Percentiles rank a stretch among this genome's conserved stretches.
Conservation (phyloP, 1,140 invertebrate species). For the Calliopsis andreniformis region DNA sequence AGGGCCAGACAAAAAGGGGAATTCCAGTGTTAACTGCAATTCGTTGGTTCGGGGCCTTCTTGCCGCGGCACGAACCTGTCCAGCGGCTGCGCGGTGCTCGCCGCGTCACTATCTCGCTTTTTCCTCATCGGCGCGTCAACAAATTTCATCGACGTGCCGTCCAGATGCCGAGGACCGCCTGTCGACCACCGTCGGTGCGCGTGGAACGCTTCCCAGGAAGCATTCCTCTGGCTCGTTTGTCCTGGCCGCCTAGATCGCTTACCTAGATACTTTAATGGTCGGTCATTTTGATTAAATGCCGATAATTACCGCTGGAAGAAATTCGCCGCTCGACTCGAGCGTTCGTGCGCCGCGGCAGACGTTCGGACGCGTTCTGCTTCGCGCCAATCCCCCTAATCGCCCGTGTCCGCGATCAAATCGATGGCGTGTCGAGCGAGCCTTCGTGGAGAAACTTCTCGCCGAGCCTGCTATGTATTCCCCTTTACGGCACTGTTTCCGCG, state of each 20-base stretch:
- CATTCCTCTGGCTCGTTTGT: conserved; percentile 40
- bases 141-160: conserved; percentile 73
- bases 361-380: not conserved
- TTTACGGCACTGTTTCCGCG: not conserved
- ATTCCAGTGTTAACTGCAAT: conserved; percentile 80
- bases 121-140: conserved; percentile 66
- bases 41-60: conserved; percentile 75
- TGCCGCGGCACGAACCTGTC: conserved; percentile 29
- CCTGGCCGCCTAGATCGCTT: conserved; percentile 40
- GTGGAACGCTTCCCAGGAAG: conserved; percentile 17
- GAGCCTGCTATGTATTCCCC: not conserved
- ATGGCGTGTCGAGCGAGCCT: not conserved
- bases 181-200: conserved; percentile 28
- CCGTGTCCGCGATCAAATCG: conserved; percentile 22
- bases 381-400: not conserved
- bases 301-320: conserved; percentile 41
- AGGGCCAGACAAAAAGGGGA: conserved; percentile 74
- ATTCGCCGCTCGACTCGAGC: not conserved
- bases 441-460: not conserved
- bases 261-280: conserved; percentile 49
- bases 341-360: not conserved
- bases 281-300: conserved; percentile 50
- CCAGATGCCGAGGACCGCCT: conserved; percentile 55
- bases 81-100: not conserved
- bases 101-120: conserved; percentile 72